Percentiles rank a stretch among this genome's conserved stretches.
Conservation (phyloP, 2,113 vertebrate genomes). For the Dasypus novemcinctus region DNA sequence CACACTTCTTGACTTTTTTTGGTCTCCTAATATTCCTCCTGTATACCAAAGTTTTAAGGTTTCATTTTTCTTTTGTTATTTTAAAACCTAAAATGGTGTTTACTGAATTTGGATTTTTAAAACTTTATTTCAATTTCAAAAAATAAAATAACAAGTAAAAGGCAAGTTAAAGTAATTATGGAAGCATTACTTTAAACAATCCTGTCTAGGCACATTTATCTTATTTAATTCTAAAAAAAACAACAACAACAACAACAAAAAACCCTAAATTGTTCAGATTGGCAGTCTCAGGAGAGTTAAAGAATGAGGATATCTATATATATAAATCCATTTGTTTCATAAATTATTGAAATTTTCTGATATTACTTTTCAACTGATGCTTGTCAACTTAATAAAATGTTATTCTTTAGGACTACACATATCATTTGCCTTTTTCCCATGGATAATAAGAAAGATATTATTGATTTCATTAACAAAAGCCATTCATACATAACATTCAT, state of each 20-base stretch:
- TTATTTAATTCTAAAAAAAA: too few species aligned
- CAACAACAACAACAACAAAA: too few species aligned
- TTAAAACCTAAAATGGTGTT: too few species aligned
- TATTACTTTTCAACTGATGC: neutral
- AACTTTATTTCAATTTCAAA: too few species aligned
- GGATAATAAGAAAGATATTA: neutral
- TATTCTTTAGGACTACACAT: neutral
- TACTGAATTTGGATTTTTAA: too few species aligned
- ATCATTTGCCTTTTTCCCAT: neutral
- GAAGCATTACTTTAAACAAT: too few species aligned
- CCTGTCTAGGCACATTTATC: too few species aligned
- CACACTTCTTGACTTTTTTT: neutral
- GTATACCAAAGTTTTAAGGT: neutral
- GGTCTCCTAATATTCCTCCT: neutral
- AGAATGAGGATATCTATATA: neutral
- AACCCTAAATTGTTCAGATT: neutral
- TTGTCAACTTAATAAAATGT: neutral
- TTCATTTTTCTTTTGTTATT: neutral
- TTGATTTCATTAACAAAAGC: neutral
- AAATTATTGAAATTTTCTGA: neutral
- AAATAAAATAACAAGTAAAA: too few species aligned
- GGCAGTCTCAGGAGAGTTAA: neutral
- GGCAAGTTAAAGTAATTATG: too few species aligned
- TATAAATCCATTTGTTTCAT: neutral
- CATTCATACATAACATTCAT: neutral